phyloP scores from a whole-genome alignment of 1,140 invertebrate species.

The Ceratina calcarata region DNA sequence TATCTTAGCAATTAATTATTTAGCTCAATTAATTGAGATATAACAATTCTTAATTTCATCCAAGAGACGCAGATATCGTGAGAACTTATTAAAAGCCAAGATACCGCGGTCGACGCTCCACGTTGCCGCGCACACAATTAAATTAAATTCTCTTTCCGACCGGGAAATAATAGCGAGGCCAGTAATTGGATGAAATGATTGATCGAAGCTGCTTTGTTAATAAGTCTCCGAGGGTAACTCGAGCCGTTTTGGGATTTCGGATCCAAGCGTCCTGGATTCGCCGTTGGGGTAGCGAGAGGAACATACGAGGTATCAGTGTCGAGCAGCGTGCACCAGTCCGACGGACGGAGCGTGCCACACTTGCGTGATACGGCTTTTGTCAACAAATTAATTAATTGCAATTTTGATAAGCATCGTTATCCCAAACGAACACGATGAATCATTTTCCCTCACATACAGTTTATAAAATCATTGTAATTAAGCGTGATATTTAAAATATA shows the following conservation, averaged over 20 bases:
- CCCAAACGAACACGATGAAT: not conserved
- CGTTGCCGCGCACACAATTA: not conserved
- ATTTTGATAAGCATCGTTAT: not conserved
- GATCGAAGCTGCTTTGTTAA: conserved; percentile 50
- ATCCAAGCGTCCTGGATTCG: conserved; percentile 6
- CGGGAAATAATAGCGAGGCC: conserved; percentile 18
- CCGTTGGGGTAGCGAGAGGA: not conserved
- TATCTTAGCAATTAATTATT: no score
- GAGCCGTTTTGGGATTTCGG: conserved; percentile 54
- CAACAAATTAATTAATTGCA: not conserved
- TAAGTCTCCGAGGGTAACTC: conserved; percentile 42
- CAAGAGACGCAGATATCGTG: no score
- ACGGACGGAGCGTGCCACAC: conserved; percentile 22
- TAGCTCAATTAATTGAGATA: no score
- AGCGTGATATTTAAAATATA: no score
- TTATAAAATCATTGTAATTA: no score
- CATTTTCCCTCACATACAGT: no score
- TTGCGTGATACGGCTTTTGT: not conserved
- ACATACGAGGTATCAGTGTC: not conserved
- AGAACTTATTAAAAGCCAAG: not conserved
- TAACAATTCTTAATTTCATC: no score
- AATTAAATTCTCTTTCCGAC: not conserved
- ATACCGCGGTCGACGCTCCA: not conserved
- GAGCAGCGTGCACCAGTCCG: conserved; percentile 26
- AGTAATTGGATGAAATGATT: conserved; percentile 54